Percentiles rank a stretch among this genome's conserved stretches.
phyloP scores from a whole-genome alignment of 2,113 vertebrate species.

The Vulpes ferrilata region DNA sequence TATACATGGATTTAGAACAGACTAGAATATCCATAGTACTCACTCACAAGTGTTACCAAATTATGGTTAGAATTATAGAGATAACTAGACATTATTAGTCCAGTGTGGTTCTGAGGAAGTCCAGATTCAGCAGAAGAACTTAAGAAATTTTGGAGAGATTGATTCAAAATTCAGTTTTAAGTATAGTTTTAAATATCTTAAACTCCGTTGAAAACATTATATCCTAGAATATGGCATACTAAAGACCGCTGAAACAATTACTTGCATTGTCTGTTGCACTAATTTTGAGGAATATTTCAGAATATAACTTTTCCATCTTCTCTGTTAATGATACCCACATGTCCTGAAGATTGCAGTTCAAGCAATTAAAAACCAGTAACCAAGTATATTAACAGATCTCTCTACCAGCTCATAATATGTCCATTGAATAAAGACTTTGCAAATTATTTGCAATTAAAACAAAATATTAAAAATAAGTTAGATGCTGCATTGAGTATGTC shows the following conservation, averaged over 20 bases:
- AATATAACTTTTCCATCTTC: background rate
- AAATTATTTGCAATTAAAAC: slow-evolving; percentile 40
- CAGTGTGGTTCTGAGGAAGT: background rate
- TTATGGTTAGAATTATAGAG: background rate
- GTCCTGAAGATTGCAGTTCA: background rate
- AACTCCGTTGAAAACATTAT: background rate
- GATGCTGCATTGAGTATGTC: background rate
- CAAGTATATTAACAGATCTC: background rate
- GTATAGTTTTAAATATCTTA: slow-evolving; percentile 30
- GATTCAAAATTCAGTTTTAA: slow-evolving; percentile 38
- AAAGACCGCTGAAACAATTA: background rate
- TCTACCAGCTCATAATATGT: background rate
- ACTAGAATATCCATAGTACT: background rate
- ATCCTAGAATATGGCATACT: background rate
- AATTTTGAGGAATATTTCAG: slow-evolving; percentile 26
- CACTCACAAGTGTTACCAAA: background rate
- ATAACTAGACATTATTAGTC: background rate
- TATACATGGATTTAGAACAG: background rate
- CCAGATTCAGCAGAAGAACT: background rate
- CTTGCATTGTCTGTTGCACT: background rate
- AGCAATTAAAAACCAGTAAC: slow-evolving; percentile 20
- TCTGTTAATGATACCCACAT: background rate
- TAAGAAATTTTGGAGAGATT: background rate
- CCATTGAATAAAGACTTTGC: background rate
- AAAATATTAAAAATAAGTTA: slow-evolving; percentile 48